Conservation (phyloP, 2,113 vertebrate genomes). For the Isichthys henryi region DNA sequence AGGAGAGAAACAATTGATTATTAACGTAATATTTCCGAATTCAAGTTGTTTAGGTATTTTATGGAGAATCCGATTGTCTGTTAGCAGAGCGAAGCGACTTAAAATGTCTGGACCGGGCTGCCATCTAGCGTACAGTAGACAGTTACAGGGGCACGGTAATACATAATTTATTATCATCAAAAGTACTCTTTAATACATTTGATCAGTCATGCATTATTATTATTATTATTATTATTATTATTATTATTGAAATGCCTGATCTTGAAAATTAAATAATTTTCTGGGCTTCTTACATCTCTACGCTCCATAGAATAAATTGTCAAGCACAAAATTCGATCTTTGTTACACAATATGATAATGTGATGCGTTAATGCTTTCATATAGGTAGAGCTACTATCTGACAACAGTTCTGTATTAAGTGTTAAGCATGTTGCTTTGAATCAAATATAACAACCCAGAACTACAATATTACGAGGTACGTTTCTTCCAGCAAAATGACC, state of each 20-base stretch:
- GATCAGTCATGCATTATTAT: background rate
- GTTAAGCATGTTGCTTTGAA: background rate
- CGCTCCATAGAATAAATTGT: background rate
- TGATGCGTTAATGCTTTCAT: background rate
- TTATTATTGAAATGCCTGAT: background rate
- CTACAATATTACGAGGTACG: background rate
- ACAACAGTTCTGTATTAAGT: background rate
- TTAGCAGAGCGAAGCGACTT: conserved; percentile 54
- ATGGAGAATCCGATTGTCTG: conserved; percentile 54
- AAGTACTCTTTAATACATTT: conserved; percentile 36
- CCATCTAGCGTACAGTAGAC: conserved; percentile 93
- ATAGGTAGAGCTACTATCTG: background rate
- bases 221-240: conserved; percentile 7
- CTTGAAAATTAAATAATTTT: background rate
- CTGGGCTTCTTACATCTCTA: background rate
- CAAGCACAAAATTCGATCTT: background rate
- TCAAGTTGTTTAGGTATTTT: conserved; percentile 55
- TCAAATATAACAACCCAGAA: background rate
- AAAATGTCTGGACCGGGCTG: conserved; percentile 90
- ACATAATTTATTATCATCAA: conserved; percentile 43
- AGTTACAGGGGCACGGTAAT: conserved; percentile 55
- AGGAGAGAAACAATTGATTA: conserved; percentile 46
- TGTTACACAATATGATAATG: background rate
- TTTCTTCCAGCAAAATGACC: background rate
- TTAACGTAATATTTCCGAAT: conserved; percentile 41